Evolutionary conservation across 2,888 invertebrate genomes (phyloP).

Genomic region (Drosophila anceps): DNA sequence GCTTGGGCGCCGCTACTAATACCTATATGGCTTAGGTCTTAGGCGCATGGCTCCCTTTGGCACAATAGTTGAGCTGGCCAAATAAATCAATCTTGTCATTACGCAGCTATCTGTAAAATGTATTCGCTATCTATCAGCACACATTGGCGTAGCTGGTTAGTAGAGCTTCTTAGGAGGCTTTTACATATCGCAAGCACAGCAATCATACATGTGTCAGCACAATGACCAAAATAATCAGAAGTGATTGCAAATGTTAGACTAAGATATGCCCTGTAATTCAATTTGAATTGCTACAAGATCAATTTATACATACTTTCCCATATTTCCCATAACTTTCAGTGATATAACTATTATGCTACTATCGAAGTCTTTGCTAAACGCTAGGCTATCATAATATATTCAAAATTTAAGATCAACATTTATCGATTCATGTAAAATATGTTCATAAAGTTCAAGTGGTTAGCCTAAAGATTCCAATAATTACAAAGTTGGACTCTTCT

Average conservation of each 20-base stretch:
- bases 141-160: neutral
- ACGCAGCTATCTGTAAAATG: constrained; percentile 11
- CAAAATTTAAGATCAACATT: neutral
- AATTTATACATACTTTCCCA: neutral
- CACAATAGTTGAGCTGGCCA: constrained; percentile 4
- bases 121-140: constrained; percentile 14
- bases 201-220: constrained; percentile 20
- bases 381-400: no score
- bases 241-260: neutral
- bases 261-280: neutral
- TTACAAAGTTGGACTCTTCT: neutral
- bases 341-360: no score
- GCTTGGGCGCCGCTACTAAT: neutral
- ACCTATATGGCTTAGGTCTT: constrained; percentile 36
- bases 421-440: no score
- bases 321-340: neutral
- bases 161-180: neutral
- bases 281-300: neutral
- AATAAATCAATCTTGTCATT: constrained; percentile 3
- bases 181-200: constrained; percentile 2
- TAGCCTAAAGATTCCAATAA: no score
- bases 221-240: no score
- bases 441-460: no score
- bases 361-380: no score
- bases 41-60: constrained; percentile 73